phyloP scores from a whole-genome alignment of 1,140 invertebrate species.

The Zaprionus ghesquierei region DNA sequence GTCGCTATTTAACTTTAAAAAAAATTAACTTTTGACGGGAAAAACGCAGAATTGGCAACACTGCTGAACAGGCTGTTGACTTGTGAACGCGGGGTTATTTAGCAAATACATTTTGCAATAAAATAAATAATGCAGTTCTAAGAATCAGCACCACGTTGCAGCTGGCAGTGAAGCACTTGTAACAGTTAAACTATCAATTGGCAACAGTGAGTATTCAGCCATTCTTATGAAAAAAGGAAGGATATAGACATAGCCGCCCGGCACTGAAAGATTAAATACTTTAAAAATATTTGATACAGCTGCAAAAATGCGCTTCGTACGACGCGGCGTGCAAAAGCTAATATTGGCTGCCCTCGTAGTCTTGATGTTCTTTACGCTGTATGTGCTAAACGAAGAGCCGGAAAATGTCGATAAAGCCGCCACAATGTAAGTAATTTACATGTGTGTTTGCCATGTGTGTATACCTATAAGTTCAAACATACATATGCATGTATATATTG shows the following conservation, averaged over 20 bases:
- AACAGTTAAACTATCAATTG: neutral
- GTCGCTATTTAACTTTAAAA: too few relatives aligned
- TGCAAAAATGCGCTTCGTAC: constrained; percentile 34
- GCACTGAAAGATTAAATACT: constrained; percentile 3
- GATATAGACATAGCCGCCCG: neutral
- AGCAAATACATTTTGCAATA: constrained; percentile 7
- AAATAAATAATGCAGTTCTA: neutral
- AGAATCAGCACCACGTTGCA: neutral
- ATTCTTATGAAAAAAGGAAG: neutral
- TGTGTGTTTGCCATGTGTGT: neutral
- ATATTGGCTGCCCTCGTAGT: constrained; percentile 1
- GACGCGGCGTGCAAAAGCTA: constrained; percentile 25
- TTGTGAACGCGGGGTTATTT: constrained; percentile 2
- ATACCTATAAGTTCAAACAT: too few relatives aligned
- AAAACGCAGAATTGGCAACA: too few relatives aligned
- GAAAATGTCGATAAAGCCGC: constrained; percentile 30
- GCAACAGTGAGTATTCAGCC: neutral
- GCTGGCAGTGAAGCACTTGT: neutral
- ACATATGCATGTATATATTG: neutral
- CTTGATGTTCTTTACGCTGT: constrained; percentile 16
- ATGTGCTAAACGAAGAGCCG: constrained; percentile 14
- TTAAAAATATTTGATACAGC: neutral
- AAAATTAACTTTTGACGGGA: too few relatives aligned
- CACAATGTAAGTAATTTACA: constrained; percentile 30
- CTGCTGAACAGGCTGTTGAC: neutral